Evolutionary conservation across 2,888 invertebrate species (phyloP).

Genomic region (Pterostichus madidus): DNA sequence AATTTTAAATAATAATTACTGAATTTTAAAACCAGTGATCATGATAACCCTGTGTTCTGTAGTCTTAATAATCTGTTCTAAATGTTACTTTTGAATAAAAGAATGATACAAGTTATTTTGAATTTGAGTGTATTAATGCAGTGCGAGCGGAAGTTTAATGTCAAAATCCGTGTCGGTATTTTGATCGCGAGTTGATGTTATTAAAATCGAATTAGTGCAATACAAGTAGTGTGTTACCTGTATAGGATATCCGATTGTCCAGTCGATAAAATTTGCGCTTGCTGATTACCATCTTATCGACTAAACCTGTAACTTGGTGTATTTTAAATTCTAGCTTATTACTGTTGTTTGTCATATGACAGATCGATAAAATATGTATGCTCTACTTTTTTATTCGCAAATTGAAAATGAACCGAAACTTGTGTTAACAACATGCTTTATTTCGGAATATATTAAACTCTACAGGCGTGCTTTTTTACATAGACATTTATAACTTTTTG

Average conservation of each 20-base stretch:
- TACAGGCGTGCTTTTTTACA: conserved; percentile 53
- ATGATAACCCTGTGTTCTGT: conserved; percentile 5
- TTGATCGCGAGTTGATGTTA: conserved; percentile 44
- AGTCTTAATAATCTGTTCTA: conserved; percentile 9
- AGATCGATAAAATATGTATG: conserved; percentile 33
- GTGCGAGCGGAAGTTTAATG: conserved; percentile 20
- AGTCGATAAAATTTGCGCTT: conserved; percentile 8
- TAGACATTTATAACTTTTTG: conserved; percentile 47
- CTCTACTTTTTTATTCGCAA: conserved; percentile 40
- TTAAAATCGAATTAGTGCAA: conserved; percentile 56
- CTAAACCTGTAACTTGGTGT: conserved; percentile 1
- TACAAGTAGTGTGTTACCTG: not conserved
- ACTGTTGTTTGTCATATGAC: conserved; percentile 15
- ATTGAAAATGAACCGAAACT: conserved; percentile 28
- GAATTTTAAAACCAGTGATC: not conserved
- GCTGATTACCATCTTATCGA: conserved; percentile 3
- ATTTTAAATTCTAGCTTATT: conserved; percentile 21
- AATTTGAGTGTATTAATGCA: conserved; percentile 31
- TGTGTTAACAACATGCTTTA: conserved; percentile 62
- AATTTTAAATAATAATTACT: not conserved
- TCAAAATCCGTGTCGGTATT: not conserved
- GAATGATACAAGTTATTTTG: conserved; percentile 28
- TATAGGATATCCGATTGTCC: conserved; percentile 22
- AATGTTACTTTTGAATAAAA: conserved; percentile 47
- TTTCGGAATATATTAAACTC: conserved; percentile 49